Evolutionary conservation across 2,888 invertebrate species (phyloP), one percentile per base, ranked within the genome.

Genomic region (Tipula unca): DNA sequence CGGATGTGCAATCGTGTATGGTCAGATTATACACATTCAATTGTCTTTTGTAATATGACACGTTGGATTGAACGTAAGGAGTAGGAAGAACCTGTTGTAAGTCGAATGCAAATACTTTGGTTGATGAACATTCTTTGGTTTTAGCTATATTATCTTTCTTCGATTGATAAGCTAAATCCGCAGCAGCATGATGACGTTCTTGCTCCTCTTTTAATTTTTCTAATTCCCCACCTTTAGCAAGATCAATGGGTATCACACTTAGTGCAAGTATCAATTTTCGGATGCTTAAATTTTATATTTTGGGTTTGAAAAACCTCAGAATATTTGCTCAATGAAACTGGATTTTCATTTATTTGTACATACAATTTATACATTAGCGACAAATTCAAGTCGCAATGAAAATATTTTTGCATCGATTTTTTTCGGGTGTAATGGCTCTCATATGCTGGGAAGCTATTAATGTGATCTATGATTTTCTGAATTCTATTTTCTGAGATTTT

Each of bases 71-170:
- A 1, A 48, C n/a, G 48, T 48, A 48, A 17, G 48, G n/a, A 10
- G 39, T 39, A 39, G 39, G 39, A 5, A 6, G 39, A 48, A 48
- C 17, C 3, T 48, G 17, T 48, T 87, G 87, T 39, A 87, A 85
- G 85, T 87, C 87, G 85, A 87, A 87, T 10, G 87, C 85, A 82
- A 85, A 87, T 39, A 85, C 85, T 86, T 87, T 86, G 54, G 86
- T 32, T 85, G 85, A 84, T 25, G 82, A 25, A 54, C 85, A 32
- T 85, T 39, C 86, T 82, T 69, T 85, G 25, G 87, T 86, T 48
- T n/a, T 69, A 8, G 42, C 85, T 84, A 86, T 87, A 83, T 86
- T 87, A 42, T 86, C 82, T 84, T 85, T 82, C 85, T 87, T 87
- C 25, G 85, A 85, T 48, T 87, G 48, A 36, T 87, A 87, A 13